These are phyloP conservation scores for Antechinus stuartii DNA, from an alignment of 2,113 vertebrate genomes.

Conservation along the genomic window DNA sequence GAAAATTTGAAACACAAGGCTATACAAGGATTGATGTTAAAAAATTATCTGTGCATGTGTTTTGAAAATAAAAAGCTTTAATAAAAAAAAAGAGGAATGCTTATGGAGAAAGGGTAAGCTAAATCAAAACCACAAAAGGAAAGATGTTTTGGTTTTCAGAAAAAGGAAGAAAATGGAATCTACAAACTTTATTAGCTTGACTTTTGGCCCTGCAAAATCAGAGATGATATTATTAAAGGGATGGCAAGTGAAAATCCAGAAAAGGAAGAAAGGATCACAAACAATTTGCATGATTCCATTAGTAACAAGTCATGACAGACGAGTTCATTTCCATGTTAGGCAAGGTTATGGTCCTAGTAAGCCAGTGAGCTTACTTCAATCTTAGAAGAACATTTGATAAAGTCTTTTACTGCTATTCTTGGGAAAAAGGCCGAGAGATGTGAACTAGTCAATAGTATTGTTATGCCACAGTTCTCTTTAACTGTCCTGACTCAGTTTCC, in stretches of 20 bases:
- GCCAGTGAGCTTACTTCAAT: neutral
- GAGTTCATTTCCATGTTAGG: neutral
- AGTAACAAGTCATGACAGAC: neutral
- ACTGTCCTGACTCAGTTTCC: no score
- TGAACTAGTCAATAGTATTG: neutral
- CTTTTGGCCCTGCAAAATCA: neutral
- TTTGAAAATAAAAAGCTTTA: no score
- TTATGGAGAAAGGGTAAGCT: neutral
- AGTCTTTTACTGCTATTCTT: neutral
- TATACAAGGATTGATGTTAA: no score
- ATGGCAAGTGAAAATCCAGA: neutral
- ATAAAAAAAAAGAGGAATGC: neutral
- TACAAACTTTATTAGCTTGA: neutral
- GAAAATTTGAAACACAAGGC: no score
- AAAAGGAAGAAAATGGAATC: neutral
- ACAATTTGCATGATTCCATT: neutral
- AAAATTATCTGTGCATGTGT: no score
- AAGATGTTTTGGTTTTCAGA: neutral
- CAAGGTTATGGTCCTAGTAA: neutral
- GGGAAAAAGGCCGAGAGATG: neutral
- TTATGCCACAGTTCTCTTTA: no score
- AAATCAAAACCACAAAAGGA: neutral
- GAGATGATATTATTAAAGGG: neutral
- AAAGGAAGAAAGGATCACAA: neutral
- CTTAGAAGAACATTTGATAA: neutral